Conservation (phyloP, 1,140 invertebrate species). For the Trachelipus rathkii region DNA sequence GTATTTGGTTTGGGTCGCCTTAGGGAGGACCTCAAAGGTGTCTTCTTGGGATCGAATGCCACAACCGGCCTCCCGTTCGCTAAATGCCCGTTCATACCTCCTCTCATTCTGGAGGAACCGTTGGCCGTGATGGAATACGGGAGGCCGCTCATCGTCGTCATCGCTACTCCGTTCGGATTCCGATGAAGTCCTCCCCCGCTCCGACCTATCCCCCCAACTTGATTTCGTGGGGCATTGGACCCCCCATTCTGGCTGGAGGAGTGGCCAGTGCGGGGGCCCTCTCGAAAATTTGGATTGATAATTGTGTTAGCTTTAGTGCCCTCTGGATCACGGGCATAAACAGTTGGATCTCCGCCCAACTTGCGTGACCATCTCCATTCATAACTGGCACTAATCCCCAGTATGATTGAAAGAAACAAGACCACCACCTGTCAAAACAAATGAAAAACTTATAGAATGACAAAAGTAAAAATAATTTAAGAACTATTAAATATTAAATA, state of each 20-base stretch:
- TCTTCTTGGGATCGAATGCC: constrained; percentile 40
- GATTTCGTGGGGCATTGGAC: background rate
- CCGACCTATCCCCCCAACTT: background rate
- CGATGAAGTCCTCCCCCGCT: constrained; percentile 25
- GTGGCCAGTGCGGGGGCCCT: background rate
- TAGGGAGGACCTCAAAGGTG: constrained; percentile 41
- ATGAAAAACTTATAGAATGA: background rate
- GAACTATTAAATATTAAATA: too few relatives aligned
- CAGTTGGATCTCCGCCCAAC: constrained; percentile 39
- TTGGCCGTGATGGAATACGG: constrained; percentile 35
- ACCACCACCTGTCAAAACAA: constrained; percentile 27
- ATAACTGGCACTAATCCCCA: constrained; percentile 31
- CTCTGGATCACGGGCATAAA: constrained; percentile 38
- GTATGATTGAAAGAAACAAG: constrained; percentile 24
- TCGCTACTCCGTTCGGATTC: constrained; percentile 34
- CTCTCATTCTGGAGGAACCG: constrained; percentile 16
- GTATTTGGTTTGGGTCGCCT: constrained; percentile 30
- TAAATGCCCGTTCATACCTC: constrained; percentile 10
- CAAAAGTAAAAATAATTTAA: too few relatives aligned
- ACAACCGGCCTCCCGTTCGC: constrained; percentile 26
- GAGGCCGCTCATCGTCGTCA: constrained; percentile 36
- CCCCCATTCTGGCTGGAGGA: background rate
- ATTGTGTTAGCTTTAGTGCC: constrained; percentile 42
- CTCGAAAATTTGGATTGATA: constrained; percentile 36
- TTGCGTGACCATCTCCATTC: constrained; percentile 40